These are phyloP conservation scores for Criorhina ranunculi DNA, from an alignment of 2,888 invertebrate species.

Conservation along the genomic window DNA sequence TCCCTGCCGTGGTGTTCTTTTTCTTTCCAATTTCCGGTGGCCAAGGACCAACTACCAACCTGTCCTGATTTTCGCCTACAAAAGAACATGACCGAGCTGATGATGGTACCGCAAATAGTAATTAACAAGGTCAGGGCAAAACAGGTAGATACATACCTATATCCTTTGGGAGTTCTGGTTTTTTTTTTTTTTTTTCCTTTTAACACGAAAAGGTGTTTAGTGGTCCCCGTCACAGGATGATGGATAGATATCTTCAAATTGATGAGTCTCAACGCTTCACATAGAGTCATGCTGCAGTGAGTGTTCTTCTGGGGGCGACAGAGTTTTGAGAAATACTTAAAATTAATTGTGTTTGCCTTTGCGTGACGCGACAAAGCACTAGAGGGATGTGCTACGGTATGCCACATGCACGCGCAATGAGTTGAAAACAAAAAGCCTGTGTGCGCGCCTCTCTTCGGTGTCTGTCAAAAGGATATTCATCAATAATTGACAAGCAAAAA, in stretches of 20 bases:
- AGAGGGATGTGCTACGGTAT: slow-evolving; percentile 9
- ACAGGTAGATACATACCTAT: slow-evolving; percentile 20
- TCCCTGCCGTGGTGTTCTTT: slow-evolving; percentile 26
- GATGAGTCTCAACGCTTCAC: slow-evolving; percentile 14
- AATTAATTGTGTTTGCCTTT: slow-evolving; percentile 55
- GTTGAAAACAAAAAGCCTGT: background rate
- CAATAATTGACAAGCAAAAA: slow-evolving; percentile 64
- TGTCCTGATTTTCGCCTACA: slow-evolving; percentile 56
- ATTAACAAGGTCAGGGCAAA: slow-evolving; percentile 54
- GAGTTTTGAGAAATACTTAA: slow-evolving; percentile 34
- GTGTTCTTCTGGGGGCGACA: background rate
- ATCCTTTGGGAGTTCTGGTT: slow-evolving; percentile 12
- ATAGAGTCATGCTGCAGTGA: slow-evolving; percentile 6
- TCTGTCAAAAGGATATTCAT: slow-evolving; percentile 52
- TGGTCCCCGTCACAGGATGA: slow-evolving; percentile 36
- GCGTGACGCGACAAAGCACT: slow-evolving; percentile 29
- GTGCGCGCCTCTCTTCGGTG: background rate
- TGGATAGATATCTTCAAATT: slow-evolving; percentile 44
- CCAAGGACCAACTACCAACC: slow-evolving; percentile 11
- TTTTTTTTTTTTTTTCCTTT: background rate
- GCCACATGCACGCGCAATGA: background rate
- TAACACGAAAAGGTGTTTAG: slow-evolving; percentile 15
- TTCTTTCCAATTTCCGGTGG: slow-evolving; percentile 43
- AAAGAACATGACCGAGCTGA: slow-evolving; percentile 47
- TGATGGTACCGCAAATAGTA: slow-evolving; percentile 51